Conservation (phyloP, 2,113 vertebrate species). For the Stigmatopora argus region DNA sequence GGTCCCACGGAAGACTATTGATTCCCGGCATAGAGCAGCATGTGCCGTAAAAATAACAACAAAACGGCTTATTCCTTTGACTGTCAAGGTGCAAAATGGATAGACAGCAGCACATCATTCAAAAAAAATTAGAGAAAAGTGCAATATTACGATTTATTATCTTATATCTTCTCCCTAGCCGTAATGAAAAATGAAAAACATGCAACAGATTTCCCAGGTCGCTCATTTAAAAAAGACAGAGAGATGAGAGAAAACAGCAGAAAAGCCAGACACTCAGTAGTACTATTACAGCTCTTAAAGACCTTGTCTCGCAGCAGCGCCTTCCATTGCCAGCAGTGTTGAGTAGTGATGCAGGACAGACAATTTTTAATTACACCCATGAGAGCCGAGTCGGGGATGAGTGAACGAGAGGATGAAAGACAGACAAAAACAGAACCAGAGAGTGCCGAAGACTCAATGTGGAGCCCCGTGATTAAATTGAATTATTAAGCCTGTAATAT, state of each 20-base stretch:
- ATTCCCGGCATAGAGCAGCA: conserved; percentile 27
- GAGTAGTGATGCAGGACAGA: conserved; percentile 58
- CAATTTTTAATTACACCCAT: conserved; percentile 69
- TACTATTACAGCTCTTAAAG: conserved; percentile 56
- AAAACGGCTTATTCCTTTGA: conserved; percentile 34
- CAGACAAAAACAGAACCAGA: conserved; percentile 14
- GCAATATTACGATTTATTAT: conserved; percentile 38
- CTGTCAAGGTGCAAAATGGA: conserved; percentile 19
- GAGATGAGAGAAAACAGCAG: conserved; percentile 53
- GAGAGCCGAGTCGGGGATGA: conserved; percentile 57
- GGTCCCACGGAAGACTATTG: conserved; percentile 27
- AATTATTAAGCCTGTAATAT: conserved; percentile 48
- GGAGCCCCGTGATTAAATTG: conserved; percentile 54
- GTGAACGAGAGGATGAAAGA: conserved; percentile 45
- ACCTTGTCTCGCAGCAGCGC: conserved; percentile 32
- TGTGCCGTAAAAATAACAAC: conserved; percentile 42
- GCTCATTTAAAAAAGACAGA: conserved; percentile 46
- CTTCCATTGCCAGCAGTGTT: conserved; percentile 41
- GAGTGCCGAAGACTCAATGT: conserved; percentile 7
- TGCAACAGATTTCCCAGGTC: conserved; percentile 42
- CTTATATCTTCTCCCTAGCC: conserved; percentile 22
- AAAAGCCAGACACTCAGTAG: conserved; percentile 44
- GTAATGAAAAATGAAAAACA: conserved; percentile 7
- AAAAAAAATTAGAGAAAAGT: conserved; percentile 16
- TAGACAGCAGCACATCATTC: conserved; percentile 18